Conservation (phyloP, 1,140 invertebrate genomes). For the Propsilocerus akamusi region DNA sequence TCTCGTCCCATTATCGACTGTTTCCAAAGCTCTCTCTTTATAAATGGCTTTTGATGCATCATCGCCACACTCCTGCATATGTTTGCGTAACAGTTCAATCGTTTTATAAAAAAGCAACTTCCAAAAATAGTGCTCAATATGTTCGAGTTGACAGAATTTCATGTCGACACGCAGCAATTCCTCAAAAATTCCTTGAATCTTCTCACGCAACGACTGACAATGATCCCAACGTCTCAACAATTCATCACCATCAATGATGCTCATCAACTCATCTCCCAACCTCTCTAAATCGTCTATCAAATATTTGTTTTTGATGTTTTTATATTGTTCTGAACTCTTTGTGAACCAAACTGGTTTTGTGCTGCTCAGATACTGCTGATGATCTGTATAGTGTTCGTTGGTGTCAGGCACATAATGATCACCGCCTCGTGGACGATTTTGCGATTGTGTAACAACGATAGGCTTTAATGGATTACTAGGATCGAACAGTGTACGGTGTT, state of each 20-base stretch:
- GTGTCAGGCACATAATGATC: neutral
- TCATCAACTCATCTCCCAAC: neutral
- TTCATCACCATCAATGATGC: neutral
- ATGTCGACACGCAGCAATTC: conserved; percentile 61
- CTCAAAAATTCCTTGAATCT: conserved; percentile 51
- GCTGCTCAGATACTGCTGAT: neutral
- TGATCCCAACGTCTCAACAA: conserved; percentile 25
- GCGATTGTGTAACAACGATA: neutral
- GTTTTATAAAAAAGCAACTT: conserved; percentile 82
- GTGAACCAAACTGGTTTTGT: neutral
- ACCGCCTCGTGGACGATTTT: conserved; percentile 1
- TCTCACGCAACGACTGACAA: conserved; percentile 28
- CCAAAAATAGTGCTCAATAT: conserved; percentile 82
- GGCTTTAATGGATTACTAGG: neutral
- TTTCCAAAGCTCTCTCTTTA: conserved; percentile 43
- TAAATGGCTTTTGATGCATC: conserved; percentile 28
- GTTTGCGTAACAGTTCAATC: conserved; percentile 62
- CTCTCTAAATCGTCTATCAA: neutral
- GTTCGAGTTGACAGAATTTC: conserved; percentile 73
- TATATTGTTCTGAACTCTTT: conserved; percentile 5
- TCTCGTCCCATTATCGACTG: conserved; percentile 61
- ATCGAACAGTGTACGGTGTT: neutral
- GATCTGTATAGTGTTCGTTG: neutral
- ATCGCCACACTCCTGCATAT: conserved; percentile 32
- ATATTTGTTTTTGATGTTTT: conserved; percentile 4